Percentiles rank a stretch among this genome's conserved stretches.
phyloP scores from a whole-genome alignment of 2,888 invertebrate species.

The Ophioninae sp. region DNA sequence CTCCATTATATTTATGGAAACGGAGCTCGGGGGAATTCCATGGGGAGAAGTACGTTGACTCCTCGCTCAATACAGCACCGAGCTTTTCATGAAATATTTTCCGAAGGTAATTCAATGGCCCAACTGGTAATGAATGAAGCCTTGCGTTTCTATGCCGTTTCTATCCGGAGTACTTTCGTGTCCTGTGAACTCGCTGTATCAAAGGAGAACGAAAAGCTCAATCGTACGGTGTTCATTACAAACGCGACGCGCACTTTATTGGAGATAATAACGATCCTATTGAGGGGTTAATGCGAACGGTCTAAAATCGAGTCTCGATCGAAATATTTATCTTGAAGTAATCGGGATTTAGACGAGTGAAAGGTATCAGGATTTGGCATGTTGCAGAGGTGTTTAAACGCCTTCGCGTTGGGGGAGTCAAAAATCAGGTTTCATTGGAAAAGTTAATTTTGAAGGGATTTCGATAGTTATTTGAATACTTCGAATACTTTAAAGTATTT shows the following conservation, averaged over 20 bases:
- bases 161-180: neutral
- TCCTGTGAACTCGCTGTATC: neutral
- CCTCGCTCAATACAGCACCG: constrained; percentile 8
- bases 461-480: no score
- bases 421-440: no score
- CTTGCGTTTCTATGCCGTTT: constrained; percentile 15
- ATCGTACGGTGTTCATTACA: constrained; percentile 2
- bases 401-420: no score
- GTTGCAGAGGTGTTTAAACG: no score
- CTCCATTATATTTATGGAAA: constrained; percentile 36
- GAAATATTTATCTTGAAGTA: no score
- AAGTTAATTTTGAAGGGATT: no score
- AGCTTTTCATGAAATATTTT: constrained; percentile 40
- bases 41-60: constrained; percentile 4
- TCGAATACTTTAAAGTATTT: no score
- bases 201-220: constrained; percentile 17
- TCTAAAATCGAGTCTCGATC: no score
- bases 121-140: constrained; percentile 35
- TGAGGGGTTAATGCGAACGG: neutral
- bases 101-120: constrained; percentile 26
- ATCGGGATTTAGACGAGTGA: no score
- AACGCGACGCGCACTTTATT: neutral
- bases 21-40: constrained; percentile 19
- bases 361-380: no score
- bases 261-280: neutral